Base-by-base conservation (phyloP, 2,888 invertebrate genomes). In the Anoplius nigerrimus region DNA sequence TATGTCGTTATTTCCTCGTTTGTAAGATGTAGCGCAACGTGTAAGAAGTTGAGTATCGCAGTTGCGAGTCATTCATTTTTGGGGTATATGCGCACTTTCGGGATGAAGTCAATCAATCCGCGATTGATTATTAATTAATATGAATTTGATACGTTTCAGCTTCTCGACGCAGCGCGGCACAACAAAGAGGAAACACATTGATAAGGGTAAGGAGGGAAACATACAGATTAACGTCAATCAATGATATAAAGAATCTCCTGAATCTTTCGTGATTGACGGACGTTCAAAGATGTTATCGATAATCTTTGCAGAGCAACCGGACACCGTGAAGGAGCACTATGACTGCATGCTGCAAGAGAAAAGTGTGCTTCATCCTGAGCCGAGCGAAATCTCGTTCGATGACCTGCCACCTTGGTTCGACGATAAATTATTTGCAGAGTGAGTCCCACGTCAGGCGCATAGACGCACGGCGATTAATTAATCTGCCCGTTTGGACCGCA, bases 401-500 rank as follows among this genome's bases (percentile, higher is more conserved):
- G 90, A 91, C 75, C 83, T 94, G 66, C 95, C 94, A 0, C 85
- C 91, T 55, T 94, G 93, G 92, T 94, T 91, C 82, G 91, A 94
- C 83, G 92, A 92, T 76, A 88, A 91, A 68, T 89, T 93, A 81
- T 94, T 91, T 80, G 77, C 70, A 64, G 60, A 55, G 85, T 86
- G 52, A 75, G 81, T 75, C 46, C 15, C 20, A 2, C 13, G 20
- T 52, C 2, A 16, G 16, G 15, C 1, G 21, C 34, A 3, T 22
- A 11, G 54, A 21, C 18, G 27, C 11, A 24, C 18, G 18, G n/a
- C 18, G 18, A 0, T 6, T 54, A 53, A 21, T 54, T 24, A 13
- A 45, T 48, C 34, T 46, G 43, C 20, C 43, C 0, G 58, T 52
- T 22, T 56, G 13, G 16, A 58, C 34, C 34, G 34, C n/a, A 5